Percentiles rank a stretch among this genome's conserved stretches.
These are phyloP conservation scores for Zaprionus capensis DNA, from an alignment of 1,140 invertebrate genomes.

Conservation along the genomic window DNA sequence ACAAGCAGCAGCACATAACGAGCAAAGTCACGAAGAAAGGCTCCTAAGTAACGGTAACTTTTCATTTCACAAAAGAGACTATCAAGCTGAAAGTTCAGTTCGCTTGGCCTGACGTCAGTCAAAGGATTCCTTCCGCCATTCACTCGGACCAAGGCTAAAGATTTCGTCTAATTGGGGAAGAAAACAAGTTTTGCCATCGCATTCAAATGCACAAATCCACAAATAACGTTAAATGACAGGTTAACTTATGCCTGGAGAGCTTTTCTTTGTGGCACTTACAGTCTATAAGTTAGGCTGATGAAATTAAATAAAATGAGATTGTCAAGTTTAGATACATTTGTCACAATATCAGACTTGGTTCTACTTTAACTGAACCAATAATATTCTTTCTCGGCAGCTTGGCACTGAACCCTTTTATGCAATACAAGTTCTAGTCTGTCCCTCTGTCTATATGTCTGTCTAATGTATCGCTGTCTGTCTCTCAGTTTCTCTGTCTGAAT, in stretches of 20 bases:
- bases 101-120: constrained; percentile 1
- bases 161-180: neutral
- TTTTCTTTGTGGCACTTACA: no score
- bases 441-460: no score
- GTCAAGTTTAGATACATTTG: no score
- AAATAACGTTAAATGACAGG: neutral
- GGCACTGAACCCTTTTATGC: no score
- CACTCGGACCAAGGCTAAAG: neutral
- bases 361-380: no score
- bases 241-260: neutral
- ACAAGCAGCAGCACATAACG: constrained; percentile 5
- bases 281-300: no score
- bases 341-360: no score
- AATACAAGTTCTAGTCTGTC: no score
- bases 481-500: no score
- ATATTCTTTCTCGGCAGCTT: no score
- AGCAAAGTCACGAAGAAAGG: constrained; percentile 4
- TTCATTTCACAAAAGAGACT: constrained; percentile 20
- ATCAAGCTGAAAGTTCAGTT: constrained; percentile 5
- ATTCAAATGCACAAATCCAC: neutral
- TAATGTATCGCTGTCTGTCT: no score
- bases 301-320: no score
- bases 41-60: constrained; percentile 9
- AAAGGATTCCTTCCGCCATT: neutral
- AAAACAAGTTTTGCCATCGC: neutral